A percentile compares a stretch with the other conserved stretches of the same genome.
These are phyloP conservation scores for Leptopterna dolabrata DNA, from an alignment of 2,888 invertebrate species.

Conservation along the genomic window DNA sequence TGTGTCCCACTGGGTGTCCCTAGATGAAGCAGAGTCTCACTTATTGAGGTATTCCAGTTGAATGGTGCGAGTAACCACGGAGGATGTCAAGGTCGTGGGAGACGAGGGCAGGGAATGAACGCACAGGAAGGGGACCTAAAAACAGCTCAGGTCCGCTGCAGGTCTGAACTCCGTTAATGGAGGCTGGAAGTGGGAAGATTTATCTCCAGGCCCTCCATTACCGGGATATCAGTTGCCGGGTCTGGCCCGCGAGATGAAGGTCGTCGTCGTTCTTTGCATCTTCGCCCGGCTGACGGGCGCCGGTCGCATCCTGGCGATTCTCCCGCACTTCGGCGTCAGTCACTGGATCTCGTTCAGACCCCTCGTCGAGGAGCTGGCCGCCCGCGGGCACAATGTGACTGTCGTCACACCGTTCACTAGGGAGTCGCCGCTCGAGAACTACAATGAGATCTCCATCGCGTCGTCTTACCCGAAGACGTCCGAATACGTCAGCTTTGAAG, in stretches of 20 bases:
- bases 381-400: conserved; percentile 42
- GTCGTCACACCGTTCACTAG: conserved; percentile 38
- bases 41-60: too few species aligned
- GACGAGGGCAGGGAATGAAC: not conserved
- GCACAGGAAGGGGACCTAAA: not conserved
- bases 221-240: not conserved
- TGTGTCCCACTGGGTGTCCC: too few species aligned
- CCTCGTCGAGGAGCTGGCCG: conserved; percentile 36
- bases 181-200: not conserved
- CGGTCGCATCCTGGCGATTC: conserved; percentile 30
- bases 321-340: conserved; percentile 44
- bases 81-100: too few species aligned
- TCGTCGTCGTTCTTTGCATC: not conserved
- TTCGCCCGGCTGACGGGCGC: not conserved
- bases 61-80: too few species aligned
- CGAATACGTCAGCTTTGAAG: conserved; percentile 13
- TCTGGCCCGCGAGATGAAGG: not conserved
- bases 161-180: not conserved
- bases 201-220: not conserved
- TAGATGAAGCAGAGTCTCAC: too few species aligned
- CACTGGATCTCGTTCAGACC: conserved; percentile 40
- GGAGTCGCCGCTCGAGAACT: conserved; percentile 28
- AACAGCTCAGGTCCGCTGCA: not conserved
- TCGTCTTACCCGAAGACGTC: conserved; percentile 5
- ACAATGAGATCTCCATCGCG: conserved; percentile 24